Percentiles rank a stretch among this genome's conserved stretches.
Conservation (phyloP, 2,888 invertebrate species). For the Orthosia gracilis region DNA sequence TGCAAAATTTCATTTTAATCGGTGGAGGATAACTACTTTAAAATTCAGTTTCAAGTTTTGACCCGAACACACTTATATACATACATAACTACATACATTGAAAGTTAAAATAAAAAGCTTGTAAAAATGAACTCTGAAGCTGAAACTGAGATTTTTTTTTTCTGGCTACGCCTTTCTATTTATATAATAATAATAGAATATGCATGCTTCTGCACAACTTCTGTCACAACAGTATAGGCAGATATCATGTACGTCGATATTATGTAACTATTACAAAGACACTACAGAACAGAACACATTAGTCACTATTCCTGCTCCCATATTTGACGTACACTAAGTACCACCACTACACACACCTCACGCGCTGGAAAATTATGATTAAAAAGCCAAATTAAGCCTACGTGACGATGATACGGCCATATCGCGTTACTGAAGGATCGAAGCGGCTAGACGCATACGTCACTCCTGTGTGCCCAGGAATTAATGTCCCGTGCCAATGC, state of each 20-base stretch:
- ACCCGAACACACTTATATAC: no score
- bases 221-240: not conserved
- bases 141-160: not conserved
- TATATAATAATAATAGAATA: not conserved
- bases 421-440: slow-evolving; percentile 75
- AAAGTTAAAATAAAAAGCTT: no score
- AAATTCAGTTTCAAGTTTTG: no score
- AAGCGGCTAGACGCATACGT: slow-evolving; percentile 87
- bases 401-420: slow-evolving; percentile 34
- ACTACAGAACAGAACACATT: not conserved
- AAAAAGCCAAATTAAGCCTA: slow-evolving; percentile 43
- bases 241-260: not conserved
- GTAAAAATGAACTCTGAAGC: no score
- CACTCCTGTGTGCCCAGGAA: slow-evolving; percentile 77
- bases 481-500: slow-evolving; percentile 74
- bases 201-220: no score
- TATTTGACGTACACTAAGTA: not conserved
- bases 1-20: no score
- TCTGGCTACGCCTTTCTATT: not conserved
- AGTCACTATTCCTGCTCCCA: not conserved
- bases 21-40: no score
- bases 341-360: not conserved
- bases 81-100: no score
- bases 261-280: not conserved
- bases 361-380: slow-evolving; percentile 18